Evolutionary conservation across 2,888 invertebrate genomes (phyloP).

Genomic region (Euzetes globulus): DNA sequence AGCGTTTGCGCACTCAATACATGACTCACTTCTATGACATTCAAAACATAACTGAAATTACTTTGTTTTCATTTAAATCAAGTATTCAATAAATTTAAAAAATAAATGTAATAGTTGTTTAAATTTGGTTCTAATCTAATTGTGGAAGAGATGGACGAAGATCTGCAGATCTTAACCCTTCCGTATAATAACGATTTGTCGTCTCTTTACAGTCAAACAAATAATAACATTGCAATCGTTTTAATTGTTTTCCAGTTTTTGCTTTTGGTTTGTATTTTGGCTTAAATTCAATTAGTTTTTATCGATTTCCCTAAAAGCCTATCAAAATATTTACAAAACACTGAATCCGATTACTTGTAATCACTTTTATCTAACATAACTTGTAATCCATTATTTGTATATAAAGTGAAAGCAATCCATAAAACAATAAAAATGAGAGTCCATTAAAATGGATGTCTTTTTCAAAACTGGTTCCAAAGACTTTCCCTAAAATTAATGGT

Average conservation of each 20-base stretch:
- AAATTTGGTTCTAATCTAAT: not conserved
- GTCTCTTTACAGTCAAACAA: slow-evolving; percentile 33
- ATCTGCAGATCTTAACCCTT: slow-evolving; percentile 32
- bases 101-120: not conserved
- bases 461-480: too few species aligned
- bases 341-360: too few species aligned
- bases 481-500: too few species aligned
- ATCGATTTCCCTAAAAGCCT: not conserved
- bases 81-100: not conserved
- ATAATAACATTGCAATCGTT: slow-evolving; percentile 27
- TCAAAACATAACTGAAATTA: too few species aligned
- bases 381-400: not conserved
- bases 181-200: slow-evolving; percentile 34
- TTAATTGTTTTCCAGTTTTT: slow-evolving; percentile 27
- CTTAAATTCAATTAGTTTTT: too few species aligned
- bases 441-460: too few species aligned
- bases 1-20: too few species aligned
- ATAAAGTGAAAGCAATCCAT: not conserved
- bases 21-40: too few species aligned
- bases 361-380: too few species aligned
- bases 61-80: not conserved
- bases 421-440: too few species aligned
- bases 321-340: not conserved
- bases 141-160: slow-evolving; percentile 29
- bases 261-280: slow-evolving; percentile 28